Percentiles rank a stretch among this genome's conserved stretches.
These are phyloP conservation scores for Gyps fulvus DNA, from an alignment of 2,113 vertebrate species.

Conservation along the genomic window DNA sequence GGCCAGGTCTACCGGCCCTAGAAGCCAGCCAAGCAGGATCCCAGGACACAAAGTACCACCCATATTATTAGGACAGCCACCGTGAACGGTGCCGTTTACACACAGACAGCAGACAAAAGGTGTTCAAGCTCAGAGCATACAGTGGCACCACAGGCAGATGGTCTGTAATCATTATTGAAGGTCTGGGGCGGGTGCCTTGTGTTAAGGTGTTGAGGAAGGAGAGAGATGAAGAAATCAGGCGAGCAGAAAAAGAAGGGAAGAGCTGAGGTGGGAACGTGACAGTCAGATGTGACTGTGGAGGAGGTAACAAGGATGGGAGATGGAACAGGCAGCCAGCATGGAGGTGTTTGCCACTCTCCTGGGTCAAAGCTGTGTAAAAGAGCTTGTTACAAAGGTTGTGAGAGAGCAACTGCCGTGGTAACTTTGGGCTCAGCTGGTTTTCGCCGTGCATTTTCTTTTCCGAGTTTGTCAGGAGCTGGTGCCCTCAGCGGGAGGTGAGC, in stretches of 20 bases:
- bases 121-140: neutral
- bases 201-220: neutral
- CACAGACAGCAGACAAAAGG: neutral
- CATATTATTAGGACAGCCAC: neutral
- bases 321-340: neutral
- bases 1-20: neutral
- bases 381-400: neutral
- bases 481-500: neutral
- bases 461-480: neutral
- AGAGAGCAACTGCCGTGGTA: neutral
- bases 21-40: neutral
- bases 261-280: neutral
- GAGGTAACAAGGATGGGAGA: neutral
- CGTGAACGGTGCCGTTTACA: fast-evolving
- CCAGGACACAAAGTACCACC: neutral
- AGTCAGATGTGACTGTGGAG: conserved; percentile 31
- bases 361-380: neutral
- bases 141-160: fast-evolving
- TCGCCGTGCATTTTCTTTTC: neutral
- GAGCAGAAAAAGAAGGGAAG: neutral
- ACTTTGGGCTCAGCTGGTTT: neutral
- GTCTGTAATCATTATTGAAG: neutral
- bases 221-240: neutral
- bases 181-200: neutral
- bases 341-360: neutral